Evolutionary conservation across 2,797 vertebrate genomes (phyloP).

Genomic region (Nothura maculosa): DNA sequence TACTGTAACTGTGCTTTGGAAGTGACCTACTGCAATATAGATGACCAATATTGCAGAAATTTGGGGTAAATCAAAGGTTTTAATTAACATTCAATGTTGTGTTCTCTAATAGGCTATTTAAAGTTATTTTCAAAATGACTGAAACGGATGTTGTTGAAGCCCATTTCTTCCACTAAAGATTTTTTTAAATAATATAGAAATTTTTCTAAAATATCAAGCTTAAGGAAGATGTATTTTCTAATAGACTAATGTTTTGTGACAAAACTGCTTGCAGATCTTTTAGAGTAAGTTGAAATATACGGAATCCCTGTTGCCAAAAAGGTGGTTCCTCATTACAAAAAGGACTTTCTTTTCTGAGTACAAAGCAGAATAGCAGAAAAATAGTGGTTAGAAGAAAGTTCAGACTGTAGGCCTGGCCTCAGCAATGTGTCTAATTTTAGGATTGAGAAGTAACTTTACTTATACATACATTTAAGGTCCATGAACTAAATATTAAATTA

Average conservation of each 20-base stretch:
- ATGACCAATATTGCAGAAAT: background rate
- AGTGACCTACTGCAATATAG: accelerated
- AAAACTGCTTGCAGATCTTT: background rate
- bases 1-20: background rate
- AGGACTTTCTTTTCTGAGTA: background rate
- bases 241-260: background rate
- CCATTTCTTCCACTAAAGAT: background rate
- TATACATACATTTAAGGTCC: background rate
- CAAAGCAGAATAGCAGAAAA: background rate
- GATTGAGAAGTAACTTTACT: slow-evolving; percentile 41
- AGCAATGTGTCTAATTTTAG: background rate
- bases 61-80: background rate
- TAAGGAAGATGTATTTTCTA: background rate
- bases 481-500: slow-evolving; percentile 18
- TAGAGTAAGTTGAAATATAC: background rate
- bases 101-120: background rate
- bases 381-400: background rate
- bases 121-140: background rate
- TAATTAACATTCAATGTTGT: background rate
- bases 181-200: background rate
- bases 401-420: background rate
- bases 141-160: background rate
- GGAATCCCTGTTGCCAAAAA: background rate
- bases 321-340: background rate
- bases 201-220: background rate